phyloP scores from a whole-genome alignment of 35 echinoderm and acorn worm genomes.

The Apostichopus parvimensis region DNA sequence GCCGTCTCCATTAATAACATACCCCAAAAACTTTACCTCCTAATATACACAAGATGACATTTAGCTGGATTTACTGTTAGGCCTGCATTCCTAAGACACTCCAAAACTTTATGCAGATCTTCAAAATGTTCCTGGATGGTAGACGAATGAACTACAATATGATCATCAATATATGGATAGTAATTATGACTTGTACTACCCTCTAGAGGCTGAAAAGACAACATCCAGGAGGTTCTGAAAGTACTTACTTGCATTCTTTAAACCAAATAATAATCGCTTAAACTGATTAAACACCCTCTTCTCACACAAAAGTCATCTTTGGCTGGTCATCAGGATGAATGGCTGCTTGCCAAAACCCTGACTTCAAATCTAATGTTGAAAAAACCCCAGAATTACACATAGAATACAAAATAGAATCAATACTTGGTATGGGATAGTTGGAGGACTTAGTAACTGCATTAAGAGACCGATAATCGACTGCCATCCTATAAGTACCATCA shows the following conservation, averaged over 20 bases:
- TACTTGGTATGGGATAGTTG: conserved; percentile 55
- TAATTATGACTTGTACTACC: neutral
- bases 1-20: conserved; percentile 48
- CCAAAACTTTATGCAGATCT: conserved; percentile 24
- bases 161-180: conserved; percentile 72
- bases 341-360: conserved; percentile 54
- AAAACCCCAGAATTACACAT: conserved; percentile 42
- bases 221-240: conserved; percentile 24
- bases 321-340: conserved; percentile 40
- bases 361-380: conserved; percentile 56
- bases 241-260: conserved; percentile 21
- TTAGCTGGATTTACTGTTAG: conserved; percentile 51
- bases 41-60: conserved; percentile 24
- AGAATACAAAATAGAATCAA: conserved; percentile 54
- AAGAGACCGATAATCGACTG: conserved; percentile 32
- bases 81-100: conserved; percentile 8
- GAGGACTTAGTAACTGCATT: conserved; percentile 55
- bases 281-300: neutral
- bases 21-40: conserved; percentile 59
- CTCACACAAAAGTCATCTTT: conserved; percentile 64
- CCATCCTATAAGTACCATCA: conserved; percentile 53
- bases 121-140: conserved; percentile 27
- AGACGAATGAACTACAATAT: conserved; percentile 52
- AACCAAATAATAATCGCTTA: conserved; percentile 11
- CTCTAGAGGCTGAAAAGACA: neutral